These are phyloP conservation scores for Ceratitis capitata DNA, from an alignment of 1,140 invertebrate genomes.

Conservation along the genomic window DNA sequence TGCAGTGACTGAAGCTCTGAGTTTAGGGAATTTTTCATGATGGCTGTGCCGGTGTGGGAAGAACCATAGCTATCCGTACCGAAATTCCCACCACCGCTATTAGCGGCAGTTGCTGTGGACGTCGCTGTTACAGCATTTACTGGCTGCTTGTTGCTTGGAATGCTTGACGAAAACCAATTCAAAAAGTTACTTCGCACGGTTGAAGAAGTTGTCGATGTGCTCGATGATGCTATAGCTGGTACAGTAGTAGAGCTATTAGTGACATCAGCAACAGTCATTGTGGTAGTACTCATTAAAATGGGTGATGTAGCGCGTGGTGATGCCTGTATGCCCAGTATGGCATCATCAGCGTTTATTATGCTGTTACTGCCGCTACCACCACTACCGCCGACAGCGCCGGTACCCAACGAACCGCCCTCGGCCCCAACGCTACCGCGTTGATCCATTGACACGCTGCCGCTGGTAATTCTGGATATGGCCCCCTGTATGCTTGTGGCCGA, in stretches of 20 bases:
- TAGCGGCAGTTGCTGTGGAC: conserved; percentile 40
- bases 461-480: conserved; percentile 50
- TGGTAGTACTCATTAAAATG: conserved; percentile 48
- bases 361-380: conserved; percentile 59
- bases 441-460: conserved; percentile 55
- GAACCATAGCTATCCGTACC: conserved; percentile 57
- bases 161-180: conserved; percentile 47
- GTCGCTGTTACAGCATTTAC: conserved; percentile 26
- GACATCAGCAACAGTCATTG: conserved; percentile 50
- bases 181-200: conserved; percentile 47
- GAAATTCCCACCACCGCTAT: conserved; percentile 52
- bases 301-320: conserved; percentile 59
- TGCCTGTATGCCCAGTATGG: conserved; percentile 48
- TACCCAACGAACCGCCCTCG: conserved; percentile 30
- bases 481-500: conserved; percentile 59
- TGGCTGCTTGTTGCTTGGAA: conserved; percentile 39
- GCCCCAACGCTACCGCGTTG: conserved; percentile 48
- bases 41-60: conserved; percentile 46
- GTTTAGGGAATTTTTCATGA: conserved; percentile 61
- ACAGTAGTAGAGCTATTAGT: conserved; percentile 5
- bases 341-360: conserved; percentile 56
- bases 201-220: neutral
- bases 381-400: conserved; percentile 44
- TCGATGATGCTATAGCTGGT: neutral
- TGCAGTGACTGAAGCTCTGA: conserved; percentile 54